Conservation (phyloP, 2,888 invertebrate species). For the Sminthurides aquaticus region DNA sequence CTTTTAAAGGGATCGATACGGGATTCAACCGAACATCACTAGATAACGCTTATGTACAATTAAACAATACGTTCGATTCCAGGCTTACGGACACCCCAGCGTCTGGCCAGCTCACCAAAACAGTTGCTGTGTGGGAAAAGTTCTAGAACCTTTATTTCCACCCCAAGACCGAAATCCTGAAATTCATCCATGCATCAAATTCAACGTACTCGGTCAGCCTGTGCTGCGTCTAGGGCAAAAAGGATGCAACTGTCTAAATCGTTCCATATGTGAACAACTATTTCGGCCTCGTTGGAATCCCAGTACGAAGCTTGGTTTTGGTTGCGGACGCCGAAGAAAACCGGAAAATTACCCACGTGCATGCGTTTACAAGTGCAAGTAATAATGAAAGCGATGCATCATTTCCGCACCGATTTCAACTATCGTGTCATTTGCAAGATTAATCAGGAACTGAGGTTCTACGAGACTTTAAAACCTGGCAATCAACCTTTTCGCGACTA, state of each 20-base stretch:
- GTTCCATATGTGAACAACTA: not conserved
- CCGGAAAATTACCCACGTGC: not conserved
- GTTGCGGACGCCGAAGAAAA: not conserved
- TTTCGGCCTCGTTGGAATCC: not conserved
- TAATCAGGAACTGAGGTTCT: too few species aligned
- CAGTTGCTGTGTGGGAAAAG: not conserved
- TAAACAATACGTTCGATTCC: too few species aligned
- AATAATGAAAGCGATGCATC: not conserved
- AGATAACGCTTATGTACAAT: too few species aligned
- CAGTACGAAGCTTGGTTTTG: not conserved
- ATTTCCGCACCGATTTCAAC: too few species aligned
- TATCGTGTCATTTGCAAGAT: too few species aligned
- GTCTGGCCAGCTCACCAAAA: not conserved
- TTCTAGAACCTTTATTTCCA: not conserved
- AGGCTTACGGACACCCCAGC: conserved; percentile 5
- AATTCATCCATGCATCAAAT: not conserved
- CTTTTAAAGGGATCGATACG: too few species aligned
- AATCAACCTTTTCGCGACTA: too few species aligned
- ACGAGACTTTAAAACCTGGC: too few species aligned
- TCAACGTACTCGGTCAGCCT: not conserved
- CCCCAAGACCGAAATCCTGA: not conserved
- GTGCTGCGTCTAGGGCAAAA: not conserved
- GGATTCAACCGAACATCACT: too few species aligned
- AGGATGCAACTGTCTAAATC: not conserved
- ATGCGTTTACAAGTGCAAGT: not conserved